Percentiles rank a stretch among this genome's conserved stretches.
These are phyloP conservation scores for Macrophya annulata DNA, from an alignment of 2,888 invertebrate species.

Conservation along the genomic window DNA sequence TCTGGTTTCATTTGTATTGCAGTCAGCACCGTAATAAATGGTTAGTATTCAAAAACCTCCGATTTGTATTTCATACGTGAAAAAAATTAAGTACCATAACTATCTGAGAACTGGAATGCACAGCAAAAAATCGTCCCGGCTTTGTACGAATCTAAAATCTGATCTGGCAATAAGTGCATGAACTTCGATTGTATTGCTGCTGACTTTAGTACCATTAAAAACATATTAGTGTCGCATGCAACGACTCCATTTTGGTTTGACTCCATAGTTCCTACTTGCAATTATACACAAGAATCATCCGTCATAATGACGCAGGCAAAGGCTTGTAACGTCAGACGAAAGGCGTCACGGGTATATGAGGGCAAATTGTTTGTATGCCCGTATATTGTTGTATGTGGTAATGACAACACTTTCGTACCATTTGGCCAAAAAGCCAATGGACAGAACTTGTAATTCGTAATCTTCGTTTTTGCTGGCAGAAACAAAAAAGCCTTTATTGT, in stretches of 20 bases:
- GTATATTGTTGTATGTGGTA: not conserved
- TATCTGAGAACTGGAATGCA: no score
- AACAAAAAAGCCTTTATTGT: conserved; percentile 74
- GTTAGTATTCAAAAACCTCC: no score
- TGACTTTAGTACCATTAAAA: not conserved
- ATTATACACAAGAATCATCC: conserved; percentile 1
- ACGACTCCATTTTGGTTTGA: not conserved
- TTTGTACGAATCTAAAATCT: no score
- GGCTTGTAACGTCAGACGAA: not conserved
- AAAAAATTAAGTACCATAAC: no score
- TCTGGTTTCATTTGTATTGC: no score
- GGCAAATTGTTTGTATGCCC: not conserved
- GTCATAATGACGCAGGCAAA: conserved; percentile 3
- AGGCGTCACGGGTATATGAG: not conserved
- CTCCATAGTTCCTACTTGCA: not conserved
- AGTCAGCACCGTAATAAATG: no score
- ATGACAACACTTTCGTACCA: not conserved
- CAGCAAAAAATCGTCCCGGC: no score
- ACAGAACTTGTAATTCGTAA: conserved; percentile 59
- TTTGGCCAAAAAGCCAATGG: not conserved
- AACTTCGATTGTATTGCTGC: no score
- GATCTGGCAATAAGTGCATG: not conserved
- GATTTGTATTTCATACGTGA: no score
- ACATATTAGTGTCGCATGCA: not conserved
- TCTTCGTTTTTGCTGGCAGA: conserved; percentile 70